Evolutionary conservation across 2,113 vertebrate species (phyloP).

Genomic region (Scatophagus argus): DNA sequence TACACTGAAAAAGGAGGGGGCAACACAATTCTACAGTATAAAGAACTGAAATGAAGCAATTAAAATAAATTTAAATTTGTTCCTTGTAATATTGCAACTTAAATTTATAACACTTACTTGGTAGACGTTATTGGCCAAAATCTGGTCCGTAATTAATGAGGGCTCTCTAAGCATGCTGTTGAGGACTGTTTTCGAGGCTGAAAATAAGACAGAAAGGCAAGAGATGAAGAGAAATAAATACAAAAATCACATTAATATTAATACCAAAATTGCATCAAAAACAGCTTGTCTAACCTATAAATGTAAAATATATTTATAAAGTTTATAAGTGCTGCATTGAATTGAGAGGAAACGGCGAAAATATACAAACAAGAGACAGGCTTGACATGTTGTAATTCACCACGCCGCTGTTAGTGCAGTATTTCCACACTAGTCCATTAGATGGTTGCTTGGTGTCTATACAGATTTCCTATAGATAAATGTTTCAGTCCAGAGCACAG

Average conservation of each 20-base stretch:
- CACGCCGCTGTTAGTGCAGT: conserved; percentile 44
- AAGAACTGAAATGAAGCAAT: background rate
- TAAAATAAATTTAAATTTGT: background rate
- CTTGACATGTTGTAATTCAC: conserved; percentile 60
- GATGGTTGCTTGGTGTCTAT: conserved; percentile 66
- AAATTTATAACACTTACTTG: conserved; percentile 84
- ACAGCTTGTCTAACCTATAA: background rate
- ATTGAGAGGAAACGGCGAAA: conserved; percentile 7
- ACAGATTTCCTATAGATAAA: conserved; percentile 80
- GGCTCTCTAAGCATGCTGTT: conserved; percentile 96
- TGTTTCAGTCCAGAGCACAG: conserved; percentile 80
- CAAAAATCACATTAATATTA: conserved; percentile 14
- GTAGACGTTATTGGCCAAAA: conserved; percentile 93
- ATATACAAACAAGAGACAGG: conserved; percentile 53
- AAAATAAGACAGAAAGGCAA: conserved; percentile 67
- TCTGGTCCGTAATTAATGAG: conserved; percentile 92
- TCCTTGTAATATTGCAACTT: background rate
- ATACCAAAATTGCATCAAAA: background rate
- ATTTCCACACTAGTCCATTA: conserved; percentile 70
- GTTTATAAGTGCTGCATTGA: conserved; percentile 20
- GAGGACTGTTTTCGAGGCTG: conserved; percentile 93
- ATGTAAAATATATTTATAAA: background rate
- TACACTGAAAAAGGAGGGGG: background rate
- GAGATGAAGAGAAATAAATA: background rate
- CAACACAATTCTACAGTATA: background rate